phyloP scores from a whole-genome alignment of 2,113 vertebrate genomes.

The Tringa solitaria region DNA sequence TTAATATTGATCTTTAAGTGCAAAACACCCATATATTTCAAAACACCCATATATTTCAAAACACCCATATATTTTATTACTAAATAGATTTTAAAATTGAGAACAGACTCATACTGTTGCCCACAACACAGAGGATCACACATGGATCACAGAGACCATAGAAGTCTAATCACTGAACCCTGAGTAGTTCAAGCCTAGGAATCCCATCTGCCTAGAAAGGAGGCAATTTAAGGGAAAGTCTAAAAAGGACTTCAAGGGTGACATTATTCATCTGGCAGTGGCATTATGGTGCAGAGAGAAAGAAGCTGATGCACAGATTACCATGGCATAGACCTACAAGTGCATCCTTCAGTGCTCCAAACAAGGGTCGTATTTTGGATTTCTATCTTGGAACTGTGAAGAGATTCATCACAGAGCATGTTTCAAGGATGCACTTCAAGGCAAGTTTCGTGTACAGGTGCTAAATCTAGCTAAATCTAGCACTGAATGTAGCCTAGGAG shows the following conservation, averaged over 20 bases:
- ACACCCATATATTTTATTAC: neutral
- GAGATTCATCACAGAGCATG: neutral
- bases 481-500: neutral
- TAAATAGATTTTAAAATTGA: neutral
- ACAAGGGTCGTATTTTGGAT: neutral
- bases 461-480: neutral
- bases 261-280: neutral
- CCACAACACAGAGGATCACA: neutral
- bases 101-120: neutral
- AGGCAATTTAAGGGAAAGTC: neutral
- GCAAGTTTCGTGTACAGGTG: accelerated
- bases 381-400: neutral
- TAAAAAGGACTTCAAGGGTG: neutral
- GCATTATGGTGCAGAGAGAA: neutral
- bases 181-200: neutral
- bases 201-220: neutral
- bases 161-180: neutral
- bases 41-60: too few species aligned
- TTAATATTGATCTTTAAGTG: neutral
- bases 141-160: neutral
- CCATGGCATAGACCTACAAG: neutral
- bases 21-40: neutral
- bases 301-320: neutral
- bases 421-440: neutral
- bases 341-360: neutral